Conservation (phyloP, 1,140 invertebrate species). For the Ctenoplectra terminalis region DNA sequence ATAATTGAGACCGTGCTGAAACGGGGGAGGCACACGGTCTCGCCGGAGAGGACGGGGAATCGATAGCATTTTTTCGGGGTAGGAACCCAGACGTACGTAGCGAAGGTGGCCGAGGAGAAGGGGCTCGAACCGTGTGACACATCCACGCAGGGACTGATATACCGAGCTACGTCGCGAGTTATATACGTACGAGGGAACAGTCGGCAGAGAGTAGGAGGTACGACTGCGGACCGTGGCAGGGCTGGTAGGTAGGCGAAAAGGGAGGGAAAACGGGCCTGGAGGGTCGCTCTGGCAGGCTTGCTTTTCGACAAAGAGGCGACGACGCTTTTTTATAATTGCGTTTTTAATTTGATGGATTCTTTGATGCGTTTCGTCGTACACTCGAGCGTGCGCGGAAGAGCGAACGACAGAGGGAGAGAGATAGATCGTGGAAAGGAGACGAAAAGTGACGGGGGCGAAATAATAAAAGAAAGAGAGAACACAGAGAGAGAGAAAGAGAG, state of each 20-base stretch:
- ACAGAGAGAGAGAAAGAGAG: not conserved
- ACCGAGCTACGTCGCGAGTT: constrained; percentile 16
- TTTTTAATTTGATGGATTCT: constrained; percentile 82
- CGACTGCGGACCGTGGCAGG: constrained; percentile 9
- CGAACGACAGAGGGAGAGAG: constrained; percentile 11
- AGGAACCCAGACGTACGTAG: constrained; percentile 65
- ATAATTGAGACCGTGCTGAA: constrained; percentile 75
- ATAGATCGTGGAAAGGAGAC: constrained; percentile 7
- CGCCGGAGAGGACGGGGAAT: constrained; percentile 68
- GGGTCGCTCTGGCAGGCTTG: constrained; percentile 64
- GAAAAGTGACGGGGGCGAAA: not conserved
- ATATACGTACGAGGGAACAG: constrained; percentile 49
- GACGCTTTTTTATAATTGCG: constrained; percentile 81
- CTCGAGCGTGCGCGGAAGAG: constrained; percentile 56
- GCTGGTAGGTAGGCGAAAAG: not conserved
- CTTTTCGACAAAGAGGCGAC: constrained; percentile 76
- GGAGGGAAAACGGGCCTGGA: constrained; percentile 21
- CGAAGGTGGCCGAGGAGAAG: constrained; percentile 38
- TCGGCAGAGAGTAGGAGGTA: not conserved
- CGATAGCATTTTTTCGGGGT: constrained; percentile 78
- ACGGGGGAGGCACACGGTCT: constrained; percentile 33
- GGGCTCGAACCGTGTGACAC: constrained; percentile 62
- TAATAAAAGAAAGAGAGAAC: not conserved
- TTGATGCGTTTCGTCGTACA: constrained; percentile 73
- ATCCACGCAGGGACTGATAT: constrained; percentile 59